Conservation (phyloP, 2,888 invertebrate species). For the Beris chalybata region DNA sequence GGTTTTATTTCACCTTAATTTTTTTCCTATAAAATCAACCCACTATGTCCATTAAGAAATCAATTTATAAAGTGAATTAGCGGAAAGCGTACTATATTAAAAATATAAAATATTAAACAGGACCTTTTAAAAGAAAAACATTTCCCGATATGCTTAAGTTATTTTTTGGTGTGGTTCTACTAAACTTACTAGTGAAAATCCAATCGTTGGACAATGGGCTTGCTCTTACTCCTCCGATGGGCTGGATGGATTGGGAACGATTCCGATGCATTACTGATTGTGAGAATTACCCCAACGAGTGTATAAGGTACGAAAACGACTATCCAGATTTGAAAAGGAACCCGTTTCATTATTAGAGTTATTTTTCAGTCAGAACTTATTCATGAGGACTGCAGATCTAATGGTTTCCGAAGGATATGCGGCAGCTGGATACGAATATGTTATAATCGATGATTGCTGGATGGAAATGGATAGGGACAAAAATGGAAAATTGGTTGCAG, state of each 20-base stretch:
- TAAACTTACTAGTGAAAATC: constrained; percentile 14
- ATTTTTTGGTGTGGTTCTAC: not conserved
- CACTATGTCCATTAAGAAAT: too few relatives aligned
- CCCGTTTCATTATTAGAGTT: not conserved
- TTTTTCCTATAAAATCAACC: too few relatives aligned
- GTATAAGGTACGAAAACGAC: constrained; percentile 60
- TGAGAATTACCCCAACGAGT: constrained; percentile 62
- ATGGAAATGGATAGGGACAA: constrained; percentile 64
- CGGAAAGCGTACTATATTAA: too few relatives aligned
- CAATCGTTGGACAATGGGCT: constrained; percentile 62
- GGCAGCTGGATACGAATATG: constrained; percentile 71
- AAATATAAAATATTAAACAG: too few relatives aligned
- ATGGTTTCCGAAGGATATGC: constrained; percentile 69
- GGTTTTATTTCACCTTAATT: too few relatives aligned
- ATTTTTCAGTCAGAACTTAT: constrained; percentile 62
- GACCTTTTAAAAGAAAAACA: too few relatives aligned
- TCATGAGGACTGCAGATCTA: constrained; percentile 64
- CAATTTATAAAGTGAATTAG: too few relatives aligned
- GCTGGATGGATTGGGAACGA: constrained; percentile 69
- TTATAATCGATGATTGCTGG: constrained; percentile 80
- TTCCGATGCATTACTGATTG: constrained; percentile 67
- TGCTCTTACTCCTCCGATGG: constrained; percentile 69
- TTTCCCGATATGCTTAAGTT: too few relatives aligned
- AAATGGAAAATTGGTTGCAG: constrained; percentile 62
- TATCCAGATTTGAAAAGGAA: not conserved